Evolutionary conservation across 2,888 invertebrate genomes (phyloP).

Genomic region (Orthosia cruda): DNA sequence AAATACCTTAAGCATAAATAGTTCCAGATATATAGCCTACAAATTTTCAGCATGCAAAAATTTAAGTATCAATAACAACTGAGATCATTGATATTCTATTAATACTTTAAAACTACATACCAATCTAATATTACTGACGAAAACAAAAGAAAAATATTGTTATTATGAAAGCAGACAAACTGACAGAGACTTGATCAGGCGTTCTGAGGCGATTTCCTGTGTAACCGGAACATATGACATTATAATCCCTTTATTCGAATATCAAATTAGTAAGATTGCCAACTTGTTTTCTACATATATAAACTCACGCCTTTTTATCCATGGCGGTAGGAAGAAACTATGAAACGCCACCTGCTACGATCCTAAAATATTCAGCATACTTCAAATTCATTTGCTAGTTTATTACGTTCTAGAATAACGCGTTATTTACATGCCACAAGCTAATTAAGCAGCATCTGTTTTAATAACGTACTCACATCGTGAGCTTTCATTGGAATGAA

Average conservation of each 20-base stretch:
- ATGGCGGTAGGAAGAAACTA: too few relatives aligned
- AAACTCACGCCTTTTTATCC: too few relatives aligned
- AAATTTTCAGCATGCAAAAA: too few relatives aligned
- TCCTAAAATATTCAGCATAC: too few relatives aligned
- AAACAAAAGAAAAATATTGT: neutral
- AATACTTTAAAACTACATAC: too few relatives aligned
- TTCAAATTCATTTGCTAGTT: too few relatives aligned
- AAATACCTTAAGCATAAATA: too few relatives aligned
- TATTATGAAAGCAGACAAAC: constrained; percentile 1
- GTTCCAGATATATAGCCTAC: too few relatives aligned
- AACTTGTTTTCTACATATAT: neutral
- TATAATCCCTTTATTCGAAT: constrained; percentile 1
- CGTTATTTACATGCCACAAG: neutral
- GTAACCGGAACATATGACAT: neutral
- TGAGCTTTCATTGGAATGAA: neutral
- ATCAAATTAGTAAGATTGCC: neutral
- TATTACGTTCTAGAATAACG: neutral
- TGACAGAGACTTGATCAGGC: constrained; percentile 7
- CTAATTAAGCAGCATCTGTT: constrained; percentile 24
- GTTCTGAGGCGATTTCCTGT: neutral
- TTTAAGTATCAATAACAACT: too few relatives aligned
- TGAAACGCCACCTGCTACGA: too few relatives aligned
- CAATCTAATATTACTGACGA: too few relatives aligned
- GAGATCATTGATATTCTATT: too few relatives aligned
- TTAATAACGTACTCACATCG: constrained; percentile 32